Conservation (phyloP, 2,888 invertebrate genomes). For the Eristalis pertinax region DNA sequence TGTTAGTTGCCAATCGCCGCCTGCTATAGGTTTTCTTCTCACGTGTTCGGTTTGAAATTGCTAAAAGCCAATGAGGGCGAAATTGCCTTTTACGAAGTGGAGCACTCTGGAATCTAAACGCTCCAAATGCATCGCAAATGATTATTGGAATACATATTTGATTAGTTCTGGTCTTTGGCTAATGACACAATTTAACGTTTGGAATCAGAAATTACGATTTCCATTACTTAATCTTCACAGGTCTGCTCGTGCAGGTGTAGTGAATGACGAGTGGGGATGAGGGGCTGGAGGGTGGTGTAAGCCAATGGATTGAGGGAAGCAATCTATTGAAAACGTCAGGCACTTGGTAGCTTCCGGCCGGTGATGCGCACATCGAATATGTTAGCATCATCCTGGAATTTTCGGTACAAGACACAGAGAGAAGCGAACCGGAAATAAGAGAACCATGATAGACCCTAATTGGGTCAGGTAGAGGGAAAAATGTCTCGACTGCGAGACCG, state of each 20-base stretch:
- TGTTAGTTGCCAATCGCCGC: neutral
- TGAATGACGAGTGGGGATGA: no score
- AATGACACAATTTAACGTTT: slow-evolving; percentile 42
- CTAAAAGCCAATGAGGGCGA: neutral
- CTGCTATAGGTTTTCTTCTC: slow-evolving; percentile 14
- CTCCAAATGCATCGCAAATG: slow-evolving; percentile 20
- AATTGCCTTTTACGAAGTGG: neutral
- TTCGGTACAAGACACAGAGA: slow-evolving; percentile 10
- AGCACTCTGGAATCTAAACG: neutral
- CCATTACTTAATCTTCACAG: slow-evolving; percentile 50
- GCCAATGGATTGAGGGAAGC: slow-evolving; percentile 19
- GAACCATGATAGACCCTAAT: slow-evolving; percentile 43
- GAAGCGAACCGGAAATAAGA: slow-evolving; percentile 24
- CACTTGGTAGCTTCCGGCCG: slow-evolving; percentile 47
- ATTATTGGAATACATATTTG: slow-evolving; percentile 46
- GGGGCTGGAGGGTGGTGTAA: neutral
- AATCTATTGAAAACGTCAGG: slow-evolving; percentile 52
- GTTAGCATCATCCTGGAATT: slow-evolving; percentile 35
- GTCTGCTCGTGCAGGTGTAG: neutral
- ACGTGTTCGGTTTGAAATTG: neutral
- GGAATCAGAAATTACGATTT: slow-evolving; percentile 41
- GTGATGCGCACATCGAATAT: slow-evolving; percentile 35
- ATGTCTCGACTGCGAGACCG: slow-evolving; percentile 44
- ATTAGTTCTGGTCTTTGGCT: slow-evolving; percentile 21
- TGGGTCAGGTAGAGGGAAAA: slow-evolving; percentile 60